A percentile compares a stretch with the other conserved stretches of the same genome.
Evolutionary conservation across 2,113 vertebrate genomes (phyloP).

Genomic region (Phaethon lepturus): DNA sequence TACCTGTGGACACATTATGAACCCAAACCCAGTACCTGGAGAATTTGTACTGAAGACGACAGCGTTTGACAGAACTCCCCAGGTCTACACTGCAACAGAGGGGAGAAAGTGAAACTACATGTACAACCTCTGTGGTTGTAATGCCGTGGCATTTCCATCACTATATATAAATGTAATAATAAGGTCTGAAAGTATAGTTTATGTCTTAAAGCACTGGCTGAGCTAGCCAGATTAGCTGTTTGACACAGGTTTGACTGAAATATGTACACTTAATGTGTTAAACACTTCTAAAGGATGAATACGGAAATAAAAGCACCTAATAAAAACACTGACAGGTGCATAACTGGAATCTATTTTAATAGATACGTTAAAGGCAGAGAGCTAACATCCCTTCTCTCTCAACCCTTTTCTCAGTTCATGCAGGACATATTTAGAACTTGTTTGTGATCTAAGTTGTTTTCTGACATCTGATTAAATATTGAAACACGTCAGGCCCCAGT

Average conservation of each 20-base stretch:
- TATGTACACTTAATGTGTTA: neutral
- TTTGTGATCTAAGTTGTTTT: conserved; percentile 1
- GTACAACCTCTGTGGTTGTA: neutral
- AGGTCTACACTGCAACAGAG: neutral
- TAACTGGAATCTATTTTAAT: neutral
- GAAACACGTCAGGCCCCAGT: neutral
- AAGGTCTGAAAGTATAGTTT: neutral
- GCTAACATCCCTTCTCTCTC: neutral
- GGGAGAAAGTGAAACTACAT: neutral
- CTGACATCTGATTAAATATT: conserved; percentile 6
- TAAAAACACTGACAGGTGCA: neutral
- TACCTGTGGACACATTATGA: neutral
- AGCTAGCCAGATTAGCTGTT: neutral
- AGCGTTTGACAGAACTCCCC: neutral
- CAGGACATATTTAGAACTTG: neutral
- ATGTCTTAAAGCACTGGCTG: neutral
- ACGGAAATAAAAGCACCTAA: neutral
- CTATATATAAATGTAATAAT: neutral
- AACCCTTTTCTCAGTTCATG: neutral
- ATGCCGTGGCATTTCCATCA: neutral
- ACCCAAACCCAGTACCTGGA: neutral
- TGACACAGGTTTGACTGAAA: neutral
- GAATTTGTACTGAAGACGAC: neutral
- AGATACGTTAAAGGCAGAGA: neutral
- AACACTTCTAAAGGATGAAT: neutral